Percentiles rank a stretch among this genome's conserved stretches.
Conservation (phyloP, 2,797 vertebrate species). For the Pterois miles region DNA sequence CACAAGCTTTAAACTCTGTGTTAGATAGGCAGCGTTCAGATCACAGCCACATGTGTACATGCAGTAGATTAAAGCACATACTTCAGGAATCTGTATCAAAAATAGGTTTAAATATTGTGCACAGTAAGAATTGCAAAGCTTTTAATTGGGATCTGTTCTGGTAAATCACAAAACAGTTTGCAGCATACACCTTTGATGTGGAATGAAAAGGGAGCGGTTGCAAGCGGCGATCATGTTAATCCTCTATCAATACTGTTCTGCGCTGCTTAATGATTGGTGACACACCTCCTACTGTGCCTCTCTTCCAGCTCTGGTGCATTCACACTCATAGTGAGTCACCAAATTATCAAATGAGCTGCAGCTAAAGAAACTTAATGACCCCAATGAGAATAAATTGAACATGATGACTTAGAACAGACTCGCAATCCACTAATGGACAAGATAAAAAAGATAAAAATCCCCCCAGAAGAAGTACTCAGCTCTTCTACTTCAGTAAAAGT, state of each 20-base stretch:
- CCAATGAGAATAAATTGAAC: conserved; percentile 38
- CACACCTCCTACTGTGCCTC: conserved; percentile 49
- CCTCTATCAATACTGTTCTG: conserved; percentile 26
- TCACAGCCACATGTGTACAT: not conserved
- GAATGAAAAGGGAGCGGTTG: conserved; percentile 14
- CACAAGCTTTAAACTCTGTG: not conserved
- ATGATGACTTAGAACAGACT: conserved; percentile 24
- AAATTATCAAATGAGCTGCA: conserved; percentile 45
- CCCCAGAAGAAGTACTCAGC: too few species aligned
- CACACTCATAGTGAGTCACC: conserved; percentile 59
- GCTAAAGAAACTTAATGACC: conserved; percentile 48
- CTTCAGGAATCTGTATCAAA: not conserved
- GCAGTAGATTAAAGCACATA: not conserved
- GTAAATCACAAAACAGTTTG: not conserved
- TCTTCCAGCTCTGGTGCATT: conserved; percentile 36
- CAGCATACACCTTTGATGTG: not conserved
- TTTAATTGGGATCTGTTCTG: not conserved
- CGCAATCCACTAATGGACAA: not conserved
- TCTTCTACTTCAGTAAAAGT: too few species aligned
- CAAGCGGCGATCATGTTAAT: conserved; percentile 50
- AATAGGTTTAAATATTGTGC: not conserved
- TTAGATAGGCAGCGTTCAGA: not conserved
- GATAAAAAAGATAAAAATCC: not conserved
- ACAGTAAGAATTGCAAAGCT: not conserved
- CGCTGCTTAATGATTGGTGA: conserved; percentile 63